Base-by-base conservation (phyloP, 2,797 vertebrate species). In the Gila robusta region DNA sequence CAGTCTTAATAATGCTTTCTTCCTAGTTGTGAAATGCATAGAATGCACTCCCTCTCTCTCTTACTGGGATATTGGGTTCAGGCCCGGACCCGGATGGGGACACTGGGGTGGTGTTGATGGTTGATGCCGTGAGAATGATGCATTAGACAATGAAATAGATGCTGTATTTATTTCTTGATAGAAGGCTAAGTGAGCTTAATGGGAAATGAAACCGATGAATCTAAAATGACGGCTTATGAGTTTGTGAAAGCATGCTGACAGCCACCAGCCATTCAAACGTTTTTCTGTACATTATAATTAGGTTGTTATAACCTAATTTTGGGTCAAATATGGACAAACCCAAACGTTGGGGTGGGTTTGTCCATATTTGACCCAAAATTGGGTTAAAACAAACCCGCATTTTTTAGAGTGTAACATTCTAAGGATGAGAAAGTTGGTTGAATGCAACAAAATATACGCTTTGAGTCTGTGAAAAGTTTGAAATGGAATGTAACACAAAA, bases 21-120 rank as follows among this genome's bases (percentile, higher is more conserved):
- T 97, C 97, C 97, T 96, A 96, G 96, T 96, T 96, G 96, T 96
- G 96, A 97, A 96, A 97, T 97, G 97, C 96, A 97, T 96, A 96
- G 97, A 95, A 96, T 94, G 66, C 21, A 8, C 66, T 72, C 52
- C 39, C 35, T 54, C 44, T 70, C 37, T 44, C 74, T 83, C 28
- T 14, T 59, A 79, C 64, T 6, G 35, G 64, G 44, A 28, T 39
- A 44, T 35, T 71, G 37, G 49, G 47, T 79, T 56, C n/a, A 5
- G 83, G 47, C 64, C 47, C n/a, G 19, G 83, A 35, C 47, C 47
- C 12, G 12, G 26, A 73, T 64, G 70, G 41, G 32, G 26, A 83
- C 81, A 64, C 70, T 35, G 39, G 19, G 6, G 37, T 17, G 74
- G 67, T 9, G 64, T 28, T 79, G 77, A 79, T 79, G 77, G 56